Percentiles rank a stretch among this genome's conserved stretches.
phyloP scores from a whole-genome alignment of 2,888 invertebrate genomes.

The Aphodius sticticus region DNA sequence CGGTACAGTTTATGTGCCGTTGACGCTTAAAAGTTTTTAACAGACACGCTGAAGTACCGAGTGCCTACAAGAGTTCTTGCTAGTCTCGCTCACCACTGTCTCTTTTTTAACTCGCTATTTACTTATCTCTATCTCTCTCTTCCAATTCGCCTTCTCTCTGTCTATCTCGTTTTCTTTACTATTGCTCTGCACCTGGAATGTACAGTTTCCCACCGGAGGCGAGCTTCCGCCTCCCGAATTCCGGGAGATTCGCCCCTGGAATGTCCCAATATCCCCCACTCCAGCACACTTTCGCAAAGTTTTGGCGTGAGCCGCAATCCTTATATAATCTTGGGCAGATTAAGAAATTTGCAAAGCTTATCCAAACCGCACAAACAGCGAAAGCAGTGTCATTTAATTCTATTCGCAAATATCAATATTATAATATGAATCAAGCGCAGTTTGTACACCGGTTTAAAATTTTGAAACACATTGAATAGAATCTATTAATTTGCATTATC shows the following conservation, averaged over 20 bases:
- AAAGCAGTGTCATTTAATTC: neutral
- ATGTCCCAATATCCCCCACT: neutral
- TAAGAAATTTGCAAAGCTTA: neutral
- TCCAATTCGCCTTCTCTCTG: neutral
- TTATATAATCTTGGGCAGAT: constrained; percentile 4
- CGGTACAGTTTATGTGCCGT: neutral
- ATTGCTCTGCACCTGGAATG: constrained; percentile 5
- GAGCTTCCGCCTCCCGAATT: neutral
- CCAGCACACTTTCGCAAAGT: neutral
- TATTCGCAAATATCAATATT: neutral
- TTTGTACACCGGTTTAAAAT: no score
- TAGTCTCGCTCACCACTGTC: constrained; percentile 40
- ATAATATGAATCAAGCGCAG: neutral
- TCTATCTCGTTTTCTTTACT: neutral
- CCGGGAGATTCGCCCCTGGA: neutral
- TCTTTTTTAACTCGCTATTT: constrained; percentile 29
- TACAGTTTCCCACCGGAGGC: neutral
- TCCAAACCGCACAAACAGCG: neutral
- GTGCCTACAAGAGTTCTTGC: constrained; percentile 41
- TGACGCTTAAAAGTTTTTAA: constrained; percentile 4
- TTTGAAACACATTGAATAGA: no score
- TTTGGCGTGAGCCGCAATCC: neutral
- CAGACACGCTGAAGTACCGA: constrained; percentile 53
- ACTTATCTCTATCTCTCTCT: constrained; percentile 9
- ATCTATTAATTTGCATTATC: no score